These are phyloP conservation scores for Halocaridina rubra DNA, from an alignment of 2,888 invertebrate species.

Conservation along the genomic window DNA sequence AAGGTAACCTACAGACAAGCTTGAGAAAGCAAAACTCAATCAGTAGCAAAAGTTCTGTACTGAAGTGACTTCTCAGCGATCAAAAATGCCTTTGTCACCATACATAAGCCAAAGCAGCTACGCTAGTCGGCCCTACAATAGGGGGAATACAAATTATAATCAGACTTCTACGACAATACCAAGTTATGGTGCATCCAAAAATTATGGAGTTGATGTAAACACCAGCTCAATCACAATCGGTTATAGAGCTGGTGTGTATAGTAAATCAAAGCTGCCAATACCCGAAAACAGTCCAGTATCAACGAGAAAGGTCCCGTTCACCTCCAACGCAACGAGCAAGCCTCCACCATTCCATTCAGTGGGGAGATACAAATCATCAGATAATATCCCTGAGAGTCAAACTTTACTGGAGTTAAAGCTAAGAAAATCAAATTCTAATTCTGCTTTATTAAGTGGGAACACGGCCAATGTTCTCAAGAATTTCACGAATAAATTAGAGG, in stretches of 20 bases:
- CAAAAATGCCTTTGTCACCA: slow-evolving; percentile 30
- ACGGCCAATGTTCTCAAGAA: slow-evolving; percentile 42
- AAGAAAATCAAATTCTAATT: slow-evolving; percentile 29
- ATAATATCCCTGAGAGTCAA: slow-evolving; percentile 15
- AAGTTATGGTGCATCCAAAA: neutral
- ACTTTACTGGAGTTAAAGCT: neutral
- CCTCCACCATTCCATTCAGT: too few species aligned
- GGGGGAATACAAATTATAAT: slow-evolving; percentile 18
- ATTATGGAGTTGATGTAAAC: neutral
- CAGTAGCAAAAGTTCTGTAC: too few species aligned
- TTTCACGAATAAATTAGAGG: neutral
- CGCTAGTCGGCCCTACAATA: slow-evolving; percentile 18
- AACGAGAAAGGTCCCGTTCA: neutral
- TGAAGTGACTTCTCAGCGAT: too few species aligned
- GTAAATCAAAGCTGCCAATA: slow-evolving; percentile 16
- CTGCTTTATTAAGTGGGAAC: slow-evolving; percentile 44
- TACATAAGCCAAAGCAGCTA: slow-evolving; percentile 18
- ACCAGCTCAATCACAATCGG: neutral
- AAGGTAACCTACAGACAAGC: too few species aligned
- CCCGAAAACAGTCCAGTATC: slow-evolving; percentile 14
- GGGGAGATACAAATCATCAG: slow-evolving; percentile 10
- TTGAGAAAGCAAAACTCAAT: too few species aligned
- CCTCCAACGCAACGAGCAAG: too few species aligned
- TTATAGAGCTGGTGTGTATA: neutral
- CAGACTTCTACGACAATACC: neutral